These are phyloP conservation scores for Oreochromis grahami DNA, from an alignment of 2,797 vertebrate genomes.

Conservation along the genomic window DNA sequence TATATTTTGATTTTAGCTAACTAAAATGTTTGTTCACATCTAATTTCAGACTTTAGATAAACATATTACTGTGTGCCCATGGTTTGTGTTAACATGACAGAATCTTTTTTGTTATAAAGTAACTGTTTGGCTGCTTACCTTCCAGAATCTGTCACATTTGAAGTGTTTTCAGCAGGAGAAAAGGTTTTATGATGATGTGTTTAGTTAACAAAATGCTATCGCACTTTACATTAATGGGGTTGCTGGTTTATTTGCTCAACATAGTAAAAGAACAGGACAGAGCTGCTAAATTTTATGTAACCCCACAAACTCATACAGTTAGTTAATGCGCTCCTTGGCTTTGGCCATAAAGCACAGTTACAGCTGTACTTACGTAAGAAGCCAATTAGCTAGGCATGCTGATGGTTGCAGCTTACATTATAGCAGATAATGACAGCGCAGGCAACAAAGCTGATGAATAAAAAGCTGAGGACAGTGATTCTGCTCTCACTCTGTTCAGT, in stretches of 20 bases:
- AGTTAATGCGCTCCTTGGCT: background rate
- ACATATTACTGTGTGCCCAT: background rate
- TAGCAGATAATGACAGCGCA: background rate
- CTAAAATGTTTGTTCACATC: background rate
- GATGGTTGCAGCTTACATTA: background rate
- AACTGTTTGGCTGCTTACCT: background rate
- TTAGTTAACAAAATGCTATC: background rate
- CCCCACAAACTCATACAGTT: background rate
- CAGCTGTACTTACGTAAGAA: background rate
- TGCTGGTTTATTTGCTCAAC: background rate
- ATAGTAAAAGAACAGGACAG: background rate
- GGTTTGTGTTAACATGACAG: background rate
- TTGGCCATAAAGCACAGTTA: background rate
- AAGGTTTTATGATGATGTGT: too few relatives aligned
- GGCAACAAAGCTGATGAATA: background rate
- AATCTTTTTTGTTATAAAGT: background rate
- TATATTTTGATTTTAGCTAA: fast-evolving
- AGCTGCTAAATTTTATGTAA: background rate
- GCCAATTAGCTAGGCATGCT: background rate
- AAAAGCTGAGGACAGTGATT: background rate
- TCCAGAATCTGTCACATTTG: background rate
- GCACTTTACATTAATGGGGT: background rate
- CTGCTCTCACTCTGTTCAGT: background rate
- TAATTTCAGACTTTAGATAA: background rate
- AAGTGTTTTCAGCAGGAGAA: background rate